Evolutionary conservation across 2,888 invertebrate genomes (phyloP), one percentile per base, ranked within the genome.

Genomic region (Disparrhopalites patrizii): DNA sequence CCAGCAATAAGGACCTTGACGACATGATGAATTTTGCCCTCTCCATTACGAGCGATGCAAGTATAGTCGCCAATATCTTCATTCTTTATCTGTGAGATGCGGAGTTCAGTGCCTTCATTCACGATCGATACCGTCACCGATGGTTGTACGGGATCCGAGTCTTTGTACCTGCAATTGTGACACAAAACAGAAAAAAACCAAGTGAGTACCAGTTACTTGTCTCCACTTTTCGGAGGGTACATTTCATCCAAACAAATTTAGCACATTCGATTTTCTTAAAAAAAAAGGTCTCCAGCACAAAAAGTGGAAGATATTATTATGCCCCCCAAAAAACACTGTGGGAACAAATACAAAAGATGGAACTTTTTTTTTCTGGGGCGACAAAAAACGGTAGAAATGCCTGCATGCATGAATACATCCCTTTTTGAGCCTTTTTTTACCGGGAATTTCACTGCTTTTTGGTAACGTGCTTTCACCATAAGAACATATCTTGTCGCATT

Each of bases 41-140:
- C 94, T 77, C 92, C 55, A 75, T 82, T 82, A 77, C 92, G 86
- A 77, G 95, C 96, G 79, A 93, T 91, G 83, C 96, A 97, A 75
- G 92, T 93, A 83, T 96, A 97, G 81, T 94, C 94, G 66, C 95
- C 96, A 77, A 95, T 94, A 81, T 97, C 96, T 79, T 92, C 91
- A 81, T 90, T 89, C 75, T 93, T 86, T 78, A 97, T 91, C 81
- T 91, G 92, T 78, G 89, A 88, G 80, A 97, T 93, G 78, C 93
- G 87, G 76, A 96, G 85, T 80, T 95, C 94, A 70, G 93, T 93
- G 77, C 93, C 93, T 81, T 93, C 92, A 82, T 93, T 93, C 83
- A 93, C 91, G 78, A 94, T 91, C 79, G 70, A 70, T 72, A 75
- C 66, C 60, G 73, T 74, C 43, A 72, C 71, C 47, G 75, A 73